Conservation (phyloP, 37 sponge, comb jelly and placozoan species). For the Theonella swinhoei region DNA sequence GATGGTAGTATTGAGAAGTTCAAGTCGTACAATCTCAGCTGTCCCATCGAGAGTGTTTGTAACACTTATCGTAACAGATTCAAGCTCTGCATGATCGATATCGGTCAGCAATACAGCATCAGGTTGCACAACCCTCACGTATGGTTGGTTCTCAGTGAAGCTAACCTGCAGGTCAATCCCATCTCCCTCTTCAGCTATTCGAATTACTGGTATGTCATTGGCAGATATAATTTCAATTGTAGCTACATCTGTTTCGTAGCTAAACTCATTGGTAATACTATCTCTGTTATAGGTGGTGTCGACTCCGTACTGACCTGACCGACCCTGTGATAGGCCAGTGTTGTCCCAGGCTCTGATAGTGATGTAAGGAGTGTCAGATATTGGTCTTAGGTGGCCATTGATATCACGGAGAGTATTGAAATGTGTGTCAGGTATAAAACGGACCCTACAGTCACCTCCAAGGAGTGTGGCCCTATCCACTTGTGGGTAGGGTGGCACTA, state of each 20-base stretch:
- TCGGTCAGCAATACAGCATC: constrained; percentile 57
- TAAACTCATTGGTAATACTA: constrained; percentile 82
- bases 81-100: constrained; percentile 61
- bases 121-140: constrained; percentile 74
- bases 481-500: constrained; percentile 65
- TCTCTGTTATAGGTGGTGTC: constrained; percentile 86
- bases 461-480: constrained; percentile 84
- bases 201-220: constrained; percentile 67
- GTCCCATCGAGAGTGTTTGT: constrained; percentile 45
- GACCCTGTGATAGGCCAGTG: constrained; percentile 67
- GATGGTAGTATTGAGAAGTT: neutral
- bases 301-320: constrained; percentile 69
- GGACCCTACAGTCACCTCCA: constrained; percentile 66
- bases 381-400: constrained; percentile 61
- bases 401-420: constrained; percentile 78
- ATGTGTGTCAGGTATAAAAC: constrained; percentile 76
- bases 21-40: constrained; percentile 51
- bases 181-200: constrained; percentile 40
- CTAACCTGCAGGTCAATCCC: constrained; percentile 30
- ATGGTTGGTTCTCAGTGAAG: constrained; percentile 69
- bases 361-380: constrained; percentile 67
- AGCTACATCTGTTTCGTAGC: constrained; percentile 36
- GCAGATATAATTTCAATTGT: constrained; percentile 61
- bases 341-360: constrained; percentile 84
- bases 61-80: constrained; percentile 57